Evolutionary conservation across 2,797 vertebrate species (phyloP).

Genomic region (Alca torda): DNA sequence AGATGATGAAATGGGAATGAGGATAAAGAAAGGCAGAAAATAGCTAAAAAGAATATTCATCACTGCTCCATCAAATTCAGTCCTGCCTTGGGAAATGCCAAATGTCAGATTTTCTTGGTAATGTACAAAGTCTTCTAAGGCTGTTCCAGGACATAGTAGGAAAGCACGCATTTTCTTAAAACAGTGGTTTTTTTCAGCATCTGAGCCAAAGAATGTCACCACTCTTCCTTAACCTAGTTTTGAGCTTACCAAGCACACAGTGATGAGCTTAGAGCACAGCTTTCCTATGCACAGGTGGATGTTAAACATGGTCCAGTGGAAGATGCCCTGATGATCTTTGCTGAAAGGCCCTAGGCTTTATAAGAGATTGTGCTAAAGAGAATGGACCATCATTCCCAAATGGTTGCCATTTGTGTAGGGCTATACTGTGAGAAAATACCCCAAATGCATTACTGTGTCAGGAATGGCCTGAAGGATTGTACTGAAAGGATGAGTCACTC

Average conservation of each 20-base stretch:
- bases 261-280: background rate
- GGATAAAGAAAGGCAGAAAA: background rate
- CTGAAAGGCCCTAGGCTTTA: background rate
- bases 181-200: background rate
- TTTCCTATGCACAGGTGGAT: background rate
- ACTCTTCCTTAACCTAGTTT: background rate
- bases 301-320: background rate
- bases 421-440: background rate
- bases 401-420: background rate
- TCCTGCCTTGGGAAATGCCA: background rate
- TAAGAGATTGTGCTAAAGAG: background rate
- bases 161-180: background rate
- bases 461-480: background rate
- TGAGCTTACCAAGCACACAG: background rate
- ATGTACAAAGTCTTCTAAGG: background rate
- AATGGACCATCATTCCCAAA: background rate
- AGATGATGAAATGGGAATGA: conserved; percentile 15
- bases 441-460: background rate
- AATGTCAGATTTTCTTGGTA: background rate
- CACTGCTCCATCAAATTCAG: background rate
- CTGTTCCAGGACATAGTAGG: background rate
- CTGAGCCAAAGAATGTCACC: background rate
- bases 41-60: conserved; percentile 14
- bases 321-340: background rate
- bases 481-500: background rate